phyloP scores from a whole-genome alignment of 53 echinoderm and acorn worm genomes.

The Temnopleurus reevesii region DNA sequence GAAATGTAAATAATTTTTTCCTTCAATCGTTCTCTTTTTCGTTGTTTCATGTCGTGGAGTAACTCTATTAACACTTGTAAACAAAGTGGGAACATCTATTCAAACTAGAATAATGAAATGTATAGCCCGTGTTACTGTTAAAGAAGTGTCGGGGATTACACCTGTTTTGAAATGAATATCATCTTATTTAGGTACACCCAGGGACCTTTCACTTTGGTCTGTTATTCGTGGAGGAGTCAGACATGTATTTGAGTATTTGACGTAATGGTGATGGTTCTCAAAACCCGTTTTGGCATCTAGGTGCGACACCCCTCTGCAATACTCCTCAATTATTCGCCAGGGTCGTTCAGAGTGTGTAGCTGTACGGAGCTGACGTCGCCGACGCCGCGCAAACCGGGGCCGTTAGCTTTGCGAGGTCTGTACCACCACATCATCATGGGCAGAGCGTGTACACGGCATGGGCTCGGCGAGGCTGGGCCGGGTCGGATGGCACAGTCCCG shows the following conservation, averaged over 20 bases:
- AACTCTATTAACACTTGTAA: no score
- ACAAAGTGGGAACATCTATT: no score
- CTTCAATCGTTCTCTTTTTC: no score
- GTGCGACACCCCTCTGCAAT: not conserved
- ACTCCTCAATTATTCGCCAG: not conserved
- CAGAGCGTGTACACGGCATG: not conserved
- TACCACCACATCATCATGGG: not conserved
- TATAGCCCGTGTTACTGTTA: no score
- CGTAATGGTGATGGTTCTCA: not conserved
- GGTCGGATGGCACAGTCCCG: slow-evolving; percentile 8
- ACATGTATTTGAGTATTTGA: no score
- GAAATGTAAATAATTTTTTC: no score
- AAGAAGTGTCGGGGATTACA: no score
- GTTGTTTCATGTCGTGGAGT: no score
- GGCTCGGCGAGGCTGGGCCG: not conserved
- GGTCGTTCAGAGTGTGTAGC: not conserved
- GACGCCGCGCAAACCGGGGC: no score
- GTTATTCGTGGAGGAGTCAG: not conserved
- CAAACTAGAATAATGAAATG: no score
- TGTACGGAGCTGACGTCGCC: not conserved
- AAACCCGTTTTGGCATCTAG: not conserved
- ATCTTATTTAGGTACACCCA: not conserved
- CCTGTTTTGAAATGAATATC: not conserved
- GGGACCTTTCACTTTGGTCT: not conserved
- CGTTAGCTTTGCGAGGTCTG: no score